A percentile compares a stretch with the other conserved stretches of the same genome.
Evolutionary conservation across 2,113 vertebrate genomes (phyloP).

Genomic region (Pseudonaja textilis): DNA sequence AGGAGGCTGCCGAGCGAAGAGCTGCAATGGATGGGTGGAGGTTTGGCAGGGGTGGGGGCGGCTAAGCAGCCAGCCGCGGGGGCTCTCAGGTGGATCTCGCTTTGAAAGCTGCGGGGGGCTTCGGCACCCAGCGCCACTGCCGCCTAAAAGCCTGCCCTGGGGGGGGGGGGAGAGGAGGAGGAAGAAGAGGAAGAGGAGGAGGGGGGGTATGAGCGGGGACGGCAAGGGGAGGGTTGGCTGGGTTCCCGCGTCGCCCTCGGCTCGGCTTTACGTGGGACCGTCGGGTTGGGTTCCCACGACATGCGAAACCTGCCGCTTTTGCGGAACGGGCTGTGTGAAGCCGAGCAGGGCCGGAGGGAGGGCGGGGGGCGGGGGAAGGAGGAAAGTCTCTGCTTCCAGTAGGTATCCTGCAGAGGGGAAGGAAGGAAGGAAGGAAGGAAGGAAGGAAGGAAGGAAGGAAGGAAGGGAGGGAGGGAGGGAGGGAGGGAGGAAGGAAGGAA

Average conservation of each 20-base stretch:
- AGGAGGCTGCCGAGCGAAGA: background rate
- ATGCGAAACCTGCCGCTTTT: background rate
- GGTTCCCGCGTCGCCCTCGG: background rate
- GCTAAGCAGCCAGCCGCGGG: background rate
- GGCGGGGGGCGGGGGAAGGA: background rate
- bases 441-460: fast-evolving
- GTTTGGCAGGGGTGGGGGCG: background rate
- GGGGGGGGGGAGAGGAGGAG: background rate
- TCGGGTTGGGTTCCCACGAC: background rate
- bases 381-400: no score
- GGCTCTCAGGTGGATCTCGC: background rate
- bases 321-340: background rate
- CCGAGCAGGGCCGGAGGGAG: background rate
- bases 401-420: no score
- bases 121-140: background rate
- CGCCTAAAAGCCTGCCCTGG: no score
- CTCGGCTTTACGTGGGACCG: background rate
- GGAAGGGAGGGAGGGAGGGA: background rate
- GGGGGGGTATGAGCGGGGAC: background rate
- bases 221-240: background rate
- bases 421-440: background rate
- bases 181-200: background rate
- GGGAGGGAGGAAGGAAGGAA: background rate
- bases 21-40: background rate
- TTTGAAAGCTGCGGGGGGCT: background rate